Base-by-base conservation (phyloP, 2,113 vertebrate species). In the Xiphorhynchus elegans region DNA sequence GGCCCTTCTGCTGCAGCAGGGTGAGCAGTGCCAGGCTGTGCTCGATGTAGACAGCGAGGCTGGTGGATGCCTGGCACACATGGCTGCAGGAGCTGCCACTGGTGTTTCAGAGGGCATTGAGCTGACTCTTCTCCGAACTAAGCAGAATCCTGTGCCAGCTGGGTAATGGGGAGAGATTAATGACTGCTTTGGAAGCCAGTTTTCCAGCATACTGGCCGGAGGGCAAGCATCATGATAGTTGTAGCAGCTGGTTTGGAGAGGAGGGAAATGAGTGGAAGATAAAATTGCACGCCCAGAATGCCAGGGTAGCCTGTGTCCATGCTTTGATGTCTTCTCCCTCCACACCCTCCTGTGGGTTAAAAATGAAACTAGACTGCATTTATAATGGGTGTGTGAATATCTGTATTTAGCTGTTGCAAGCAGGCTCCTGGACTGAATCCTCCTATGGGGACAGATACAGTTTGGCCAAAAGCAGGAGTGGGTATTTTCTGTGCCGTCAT, bases 361-460 rank as follows among this genome's bases (percentile, higher is more conserved):
- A 95, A 93, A 90, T 87, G 84, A 95, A 96, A 90, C 74, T 60
- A 88, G 67, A 66, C 86, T 91, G 94, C 92, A 92, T 87, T 95
- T 93, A 85, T 88, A 81, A 82, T 90, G 89, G 88, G 86, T 87
- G 70, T 69, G 76, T 89, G 84, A 89, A 90, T 92, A 79, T 94
- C 84, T 91, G 91, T 83, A 94, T 94, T 94, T 96, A 93, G 95
- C 90, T 96, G 49, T 78, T 72, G 90, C 23, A 3, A 68, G 73
- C 72, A 58, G 64, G 58, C 74, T 93, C 55, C 68, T 83, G 84
- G 88, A 80, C 74, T 73, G 80, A 85, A 79, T 90, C 86, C 74
- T 85, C 3, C 0, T 66, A 16, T 73, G 77, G 68, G 86, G 90
- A 78, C 49, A 88, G 77, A 80, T 50, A 76, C 23, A 62, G 42